Base-by-base conservation (phyloP, 2,888 invertebrate genomes). In the Gryllus longicercus region DNA sequence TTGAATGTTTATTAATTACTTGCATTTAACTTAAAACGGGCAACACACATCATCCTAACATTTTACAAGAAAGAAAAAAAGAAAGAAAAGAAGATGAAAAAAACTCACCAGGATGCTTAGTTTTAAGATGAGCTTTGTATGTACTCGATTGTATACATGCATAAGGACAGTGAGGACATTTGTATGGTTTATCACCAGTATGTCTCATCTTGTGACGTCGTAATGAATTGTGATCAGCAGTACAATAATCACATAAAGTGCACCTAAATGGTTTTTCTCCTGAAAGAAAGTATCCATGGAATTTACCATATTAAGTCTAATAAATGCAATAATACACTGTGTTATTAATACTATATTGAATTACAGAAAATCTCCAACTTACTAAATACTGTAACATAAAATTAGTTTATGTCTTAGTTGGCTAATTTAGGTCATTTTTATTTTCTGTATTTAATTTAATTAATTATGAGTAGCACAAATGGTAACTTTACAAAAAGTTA, bases 241-340 rank as follows among this genome's bases (percentile, higher is more conserved):
- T 92, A 75, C 91, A 88, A 86, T 94, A 95, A 8, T 88, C 88
- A 86, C 96, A 96, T 78, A 90, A 87, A 63, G 92, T 90, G 85
- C 96, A 96, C 74, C 91, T 89, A 86, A 93, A 95, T 0, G 95
- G 94, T 85, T 94, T 94, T 85, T 93, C 93, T 76, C 93, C 92
- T 91, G 86, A 74, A 86, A 86, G 8, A 38, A 38, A 38, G 38
- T 38, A 38, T 38, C 5, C 38, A 38, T 38, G 38, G 38, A 38
- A 38, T 38, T 38, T 38, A 38, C 38, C 5, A 38, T 38, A 38
- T 38, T 38, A 38, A 5, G 8, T 38, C 8, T 38, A 8, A 38
- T 38, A 38, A 38, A 38, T 38, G 8, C 38, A 38, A 38, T 38
- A 38, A 38, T 38, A 38, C 38, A 38, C 5, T 38, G 38, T 5